phyloP scores from a whole-genome alignment of 2,888 invertebrate species.

The Leucophenga maculata region DNA sequence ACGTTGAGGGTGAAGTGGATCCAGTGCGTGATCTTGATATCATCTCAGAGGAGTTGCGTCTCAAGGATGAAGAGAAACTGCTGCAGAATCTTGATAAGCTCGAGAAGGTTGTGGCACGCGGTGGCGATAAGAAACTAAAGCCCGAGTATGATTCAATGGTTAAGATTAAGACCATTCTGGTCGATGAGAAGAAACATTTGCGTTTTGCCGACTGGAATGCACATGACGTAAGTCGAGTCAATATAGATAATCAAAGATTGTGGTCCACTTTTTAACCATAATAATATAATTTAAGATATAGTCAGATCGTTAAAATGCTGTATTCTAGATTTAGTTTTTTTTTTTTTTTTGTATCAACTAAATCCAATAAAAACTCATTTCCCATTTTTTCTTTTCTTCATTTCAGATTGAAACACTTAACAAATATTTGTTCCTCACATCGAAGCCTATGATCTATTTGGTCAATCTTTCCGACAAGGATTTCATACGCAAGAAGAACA shows the following conservation, averaged over 20 bases:
- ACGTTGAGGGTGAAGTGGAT: conserved; percentile 98
- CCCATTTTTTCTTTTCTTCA: conserved; percentile 24
- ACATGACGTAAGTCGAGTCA: conserved; percentile 89
- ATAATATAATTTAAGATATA: too few species aligned
- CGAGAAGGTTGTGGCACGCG: conserved; percentile 86
- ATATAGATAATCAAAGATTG: too few species aligned
- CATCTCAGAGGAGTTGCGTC: conserved; percentile 93
- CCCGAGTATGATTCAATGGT: conserved; percentile 92
- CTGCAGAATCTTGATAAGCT: conserved; percentile 86
- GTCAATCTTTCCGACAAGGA: conserved; percentile 98
- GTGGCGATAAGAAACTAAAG: conserved; percentile 94
- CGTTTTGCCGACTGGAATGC: conserved; percentile 94
- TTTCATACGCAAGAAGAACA: conserved; percentile 98
- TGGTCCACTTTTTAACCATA: too few species aligned
- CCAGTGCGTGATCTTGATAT: conserved; percentile 97
- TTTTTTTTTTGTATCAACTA: too few species aligned
- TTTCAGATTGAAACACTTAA: conserved; percentile 95
- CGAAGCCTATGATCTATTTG: conserved; percentile 97
- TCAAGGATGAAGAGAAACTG: conserved; percentile 95
- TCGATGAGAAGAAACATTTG: conserved; percentile 93
- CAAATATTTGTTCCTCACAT: conserved; percentile 95
- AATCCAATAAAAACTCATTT: conserved; percentile 42
- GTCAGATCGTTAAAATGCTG: too few species aligned
- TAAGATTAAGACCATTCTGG: conserved; percentile 86
- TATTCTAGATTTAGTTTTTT: too few species aligned